Base-by-base conservation (phyloP, 1,140 invertebrate species). In the Galendromus occidentalis region DNA sequence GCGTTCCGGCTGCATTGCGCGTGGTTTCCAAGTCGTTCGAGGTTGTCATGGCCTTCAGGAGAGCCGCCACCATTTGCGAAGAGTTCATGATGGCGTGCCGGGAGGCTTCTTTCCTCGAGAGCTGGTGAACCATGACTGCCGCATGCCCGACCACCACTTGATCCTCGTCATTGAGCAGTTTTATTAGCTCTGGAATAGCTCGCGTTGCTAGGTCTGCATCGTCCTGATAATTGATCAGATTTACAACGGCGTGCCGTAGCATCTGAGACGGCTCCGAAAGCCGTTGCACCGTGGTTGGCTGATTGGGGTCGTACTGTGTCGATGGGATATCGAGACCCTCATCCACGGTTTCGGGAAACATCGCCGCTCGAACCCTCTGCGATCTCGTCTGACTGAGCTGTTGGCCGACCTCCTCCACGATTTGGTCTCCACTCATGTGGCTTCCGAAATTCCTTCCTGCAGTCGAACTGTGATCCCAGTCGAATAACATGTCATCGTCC, bases 61-160 rank as follows among this genome's bases (percentile, higher is more conserved):
- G 25, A 20, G 67, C 66, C 17, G 74, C 73, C 12, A 78, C 71
- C 72, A 79, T 77, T 67, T 76, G 76, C 22, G 74, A 74, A 28
- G 75, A 76, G 67, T 76, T 76, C 72, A 77, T 76, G 45, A 80
- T 74, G 42, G 76, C 77, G 45, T 76, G 74, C 7, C 78, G 72
- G 67, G 75, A 77, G 20, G 77, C 76, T 68, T 80, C 77, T 68
- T 79, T 78, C 69, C 78, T 79, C n/a, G 77, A 77, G 44, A 80
- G 71, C 69, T 78, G 75, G 67, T 79, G 75, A 18, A 79, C 76
- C 88, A 97, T 94, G 90, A 97, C 95, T 55, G 91, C 91, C 42
- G 93, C 93, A 74, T 97, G 89, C 7, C 88, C 91, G 0, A 97
- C 92, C 2, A 97, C 89, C n/a, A 93, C 90, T 77, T 75, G 75